phyloP scores from a whole-genome alignment of 2,797 vertebrate species.

The Jordanella pulchra region DNA sequence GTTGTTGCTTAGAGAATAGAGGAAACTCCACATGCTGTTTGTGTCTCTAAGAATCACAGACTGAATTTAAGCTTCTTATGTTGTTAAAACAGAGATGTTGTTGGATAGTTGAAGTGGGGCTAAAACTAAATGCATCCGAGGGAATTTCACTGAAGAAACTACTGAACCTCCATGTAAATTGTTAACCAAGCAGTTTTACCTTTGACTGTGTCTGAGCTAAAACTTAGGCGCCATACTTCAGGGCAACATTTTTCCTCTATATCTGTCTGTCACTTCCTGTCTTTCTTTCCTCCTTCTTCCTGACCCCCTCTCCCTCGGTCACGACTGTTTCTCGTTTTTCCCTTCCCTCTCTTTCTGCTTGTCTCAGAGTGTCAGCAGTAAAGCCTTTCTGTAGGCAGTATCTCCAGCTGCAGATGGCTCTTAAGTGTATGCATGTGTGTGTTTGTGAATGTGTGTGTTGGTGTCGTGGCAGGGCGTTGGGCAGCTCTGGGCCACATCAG shows the following conservation, averaged over 20 bases:
- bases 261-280: constrained; percentile 26
- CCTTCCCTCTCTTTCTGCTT: constrained; percentile 38
- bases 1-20: not conserved
- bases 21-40: not conserved
- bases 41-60: not conserved
- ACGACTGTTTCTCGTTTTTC: constrained; percentile 38
- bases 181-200: constrained; percentile 47
- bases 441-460: constrained; percentile 30
- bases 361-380: constrained; percentile 64
- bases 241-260: constrained; percentile 6
- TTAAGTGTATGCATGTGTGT: constrained; percentile 49
- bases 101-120: constrained; percentile 1
- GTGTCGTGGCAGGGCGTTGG: constrained; percentile 63
- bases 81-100: not conserved
- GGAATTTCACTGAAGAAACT: constrained; percentile 25
- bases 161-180: constrained; percentile 41
- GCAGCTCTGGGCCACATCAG: constrained; percentile 79
- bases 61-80: not conserved
- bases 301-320: constrained; percentile 31
- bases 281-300: constrained; percentile 12
- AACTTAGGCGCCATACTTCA: constrained; percentile 33
- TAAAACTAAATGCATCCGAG: constrained; percentile 15
- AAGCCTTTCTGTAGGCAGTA: constrained; percentile 74
- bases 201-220: constrained; percentile 42
- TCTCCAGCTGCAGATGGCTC: constrained; percentile 80